phyloP scores from a whole-genome alignment of 1,140 invertebrate genomes.

The Drosophila littoralis region DNA sequence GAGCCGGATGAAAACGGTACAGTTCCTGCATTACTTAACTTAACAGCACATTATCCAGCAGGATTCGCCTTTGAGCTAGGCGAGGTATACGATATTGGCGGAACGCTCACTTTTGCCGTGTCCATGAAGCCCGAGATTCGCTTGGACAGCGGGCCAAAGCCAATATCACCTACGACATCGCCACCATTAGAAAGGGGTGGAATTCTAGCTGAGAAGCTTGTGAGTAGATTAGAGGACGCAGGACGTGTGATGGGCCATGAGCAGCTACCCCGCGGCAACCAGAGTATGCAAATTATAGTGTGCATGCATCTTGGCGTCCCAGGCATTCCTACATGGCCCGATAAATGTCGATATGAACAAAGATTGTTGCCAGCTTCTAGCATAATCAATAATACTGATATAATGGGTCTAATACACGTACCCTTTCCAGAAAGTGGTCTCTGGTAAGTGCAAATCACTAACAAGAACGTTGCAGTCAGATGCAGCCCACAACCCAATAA shows the following conservation, averaged over 20 bases:
- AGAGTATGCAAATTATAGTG: constrained; percentile 85
- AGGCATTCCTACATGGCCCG: constrained; percentile 86
- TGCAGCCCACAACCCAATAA: no score
- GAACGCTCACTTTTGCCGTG: constrained; percentile 88
- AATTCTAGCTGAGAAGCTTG: constrained; percentile 72
- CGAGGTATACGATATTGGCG: constrained; percentile 89
- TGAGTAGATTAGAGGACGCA: constrained; percentile 46
- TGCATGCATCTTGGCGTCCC: constrained; percentile 86
- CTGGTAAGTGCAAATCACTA: constrained; percentile 86
- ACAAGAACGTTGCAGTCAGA: no score
- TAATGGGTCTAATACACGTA: constrained; percentile 87
- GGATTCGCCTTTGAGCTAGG: constrained; percentile 88
- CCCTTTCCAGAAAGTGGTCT: constrained; percentile 91
- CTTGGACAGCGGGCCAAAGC: constrained; percentile 84
- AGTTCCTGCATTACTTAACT: constrained; percentile 87
- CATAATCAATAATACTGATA: constrained; percentile 86
- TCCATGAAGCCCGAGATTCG: constrained; percentile 86
- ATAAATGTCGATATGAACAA: constrained; percentile 86
- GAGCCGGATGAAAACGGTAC: constrained; percentile 86
- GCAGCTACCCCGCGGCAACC: constrained; percentile 57
- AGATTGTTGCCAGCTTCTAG: constrained; percentile 85
- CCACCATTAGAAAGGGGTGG: constrained; percentile 53
- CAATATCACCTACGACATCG: constrained; percentile 33
- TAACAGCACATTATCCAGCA: constrained; percentile 86
- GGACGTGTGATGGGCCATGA: not conserved